phyloP scores from a whole-genome alignment of 2,888 invertebrate genomes.

The Plutella xylostella region DNA sequence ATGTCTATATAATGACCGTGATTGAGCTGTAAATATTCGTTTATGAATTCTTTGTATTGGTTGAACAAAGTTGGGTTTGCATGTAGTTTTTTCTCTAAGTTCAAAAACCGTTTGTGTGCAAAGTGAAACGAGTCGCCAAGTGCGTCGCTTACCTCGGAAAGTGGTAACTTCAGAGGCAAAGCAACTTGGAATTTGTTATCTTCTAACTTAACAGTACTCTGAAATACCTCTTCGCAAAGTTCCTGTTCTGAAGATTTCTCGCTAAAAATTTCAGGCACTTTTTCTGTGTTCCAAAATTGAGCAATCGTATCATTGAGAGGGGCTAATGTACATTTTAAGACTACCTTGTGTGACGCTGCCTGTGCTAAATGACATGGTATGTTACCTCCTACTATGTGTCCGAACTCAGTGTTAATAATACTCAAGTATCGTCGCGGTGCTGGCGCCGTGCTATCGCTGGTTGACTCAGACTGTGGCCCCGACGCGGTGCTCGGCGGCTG shows the following conservation, averaged over 20 bases:
- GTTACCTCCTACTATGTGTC: neutral
- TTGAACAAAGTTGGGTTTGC: constrained; percentile 8
- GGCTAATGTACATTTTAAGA: no score
- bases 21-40: constrained; percentile 9
- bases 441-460: no score
- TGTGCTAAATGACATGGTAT: no score
- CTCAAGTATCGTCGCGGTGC: no score
- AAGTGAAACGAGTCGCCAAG: neutral
- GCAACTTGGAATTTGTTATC: neutral
- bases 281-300: neutral
- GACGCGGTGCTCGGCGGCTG: neutral
- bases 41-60: constrained; percentile 12
- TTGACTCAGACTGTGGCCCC: neutral
- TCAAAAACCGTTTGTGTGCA: neutral
- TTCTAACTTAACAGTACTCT: neutral
- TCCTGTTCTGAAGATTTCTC: neutral
- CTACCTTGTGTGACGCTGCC: neutral
- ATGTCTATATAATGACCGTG: constrained; percentile 12
- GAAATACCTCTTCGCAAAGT: neutral
- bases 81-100: constrained; percentile 7
- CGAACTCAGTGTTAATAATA: neutral
- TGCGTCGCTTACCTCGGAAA: neutral
- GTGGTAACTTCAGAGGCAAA: neutral
- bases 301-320: neutral
- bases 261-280: neutral